Conservation (phyloP, 2,113 vertebrate genomes). For the Anolis carolinensis region DNA sequence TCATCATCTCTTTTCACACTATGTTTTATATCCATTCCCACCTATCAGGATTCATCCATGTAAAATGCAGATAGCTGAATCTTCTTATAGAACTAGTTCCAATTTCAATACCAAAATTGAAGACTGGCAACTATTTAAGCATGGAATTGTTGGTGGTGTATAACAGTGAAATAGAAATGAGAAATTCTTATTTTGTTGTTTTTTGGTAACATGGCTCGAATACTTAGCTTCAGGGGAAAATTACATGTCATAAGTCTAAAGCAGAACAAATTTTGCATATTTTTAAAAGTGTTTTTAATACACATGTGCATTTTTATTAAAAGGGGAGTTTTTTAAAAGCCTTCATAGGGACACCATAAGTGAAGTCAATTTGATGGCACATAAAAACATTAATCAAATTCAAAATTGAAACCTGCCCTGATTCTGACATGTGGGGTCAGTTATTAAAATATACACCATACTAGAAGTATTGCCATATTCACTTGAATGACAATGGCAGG, state of each 20-base stretch:
- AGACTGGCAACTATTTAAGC: neutral
- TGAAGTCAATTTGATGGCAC: too few relatives aligned
- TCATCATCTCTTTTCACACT: constrained; percentile 36
- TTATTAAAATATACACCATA: too few relatives aligned
- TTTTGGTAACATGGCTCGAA: neutral
- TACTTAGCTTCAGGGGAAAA: neutral
- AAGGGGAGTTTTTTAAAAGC: too few relatives aligned
- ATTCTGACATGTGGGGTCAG: neutral
- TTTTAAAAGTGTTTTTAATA: neutral
- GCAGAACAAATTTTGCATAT: neutral
- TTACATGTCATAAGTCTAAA: neutral
- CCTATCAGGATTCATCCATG: neutral
- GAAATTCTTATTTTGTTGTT: constrained; percentile 36
- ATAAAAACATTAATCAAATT: neutral
- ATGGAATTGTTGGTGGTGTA: constrained; percentile 45
- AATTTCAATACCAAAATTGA: constrained; percentile 55
- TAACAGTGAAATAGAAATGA: constrained; percentile 30
- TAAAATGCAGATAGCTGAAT: constrained; percentile 48
- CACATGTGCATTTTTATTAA: too few relatives aligned
- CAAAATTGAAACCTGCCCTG: neutral
- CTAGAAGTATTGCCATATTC: neutral
- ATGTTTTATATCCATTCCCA: neutral
- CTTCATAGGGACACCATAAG: too few relatives aligned
- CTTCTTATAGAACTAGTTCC: constrained; percentile 42
- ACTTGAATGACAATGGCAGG: neutral